Percentiles rank a stretch among this genome's conserved stretches.
Evolutionary conservation across 2,113 vertebrate species (phyloP).

Genomic region (Aptenodytes forsteri): DNA sequence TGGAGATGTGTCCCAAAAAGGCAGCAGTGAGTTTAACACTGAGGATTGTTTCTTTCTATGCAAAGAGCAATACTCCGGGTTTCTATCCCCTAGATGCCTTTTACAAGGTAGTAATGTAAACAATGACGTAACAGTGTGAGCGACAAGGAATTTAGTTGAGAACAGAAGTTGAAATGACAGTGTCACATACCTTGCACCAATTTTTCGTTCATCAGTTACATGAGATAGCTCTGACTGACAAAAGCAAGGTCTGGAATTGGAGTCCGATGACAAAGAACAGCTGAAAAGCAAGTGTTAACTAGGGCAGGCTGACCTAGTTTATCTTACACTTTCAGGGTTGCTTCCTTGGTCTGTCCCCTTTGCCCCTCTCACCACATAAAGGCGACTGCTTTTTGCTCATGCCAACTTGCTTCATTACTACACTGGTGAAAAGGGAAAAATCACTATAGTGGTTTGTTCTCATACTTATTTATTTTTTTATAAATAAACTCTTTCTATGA

Average conservation of each 20-base stretch:
- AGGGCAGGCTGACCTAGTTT: background rate
- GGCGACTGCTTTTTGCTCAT: background rate
- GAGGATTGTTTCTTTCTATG: background rate
- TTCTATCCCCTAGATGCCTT: background rate
- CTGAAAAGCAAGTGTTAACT: background rate
- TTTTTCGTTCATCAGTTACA: background rate
- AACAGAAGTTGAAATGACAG: background rate
- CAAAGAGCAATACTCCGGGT: background rate
- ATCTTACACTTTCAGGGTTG: background rate
- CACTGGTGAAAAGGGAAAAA: background rate
- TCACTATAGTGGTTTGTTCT: background rate
- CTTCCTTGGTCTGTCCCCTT: background rate
- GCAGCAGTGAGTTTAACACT: background rate
- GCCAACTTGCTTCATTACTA: background rate
- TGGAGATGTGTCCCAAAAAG: background rate
- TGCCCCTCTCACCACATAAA: background rate
- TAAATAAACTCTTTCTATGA: background rate
- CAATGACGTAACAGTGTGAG: background rate
- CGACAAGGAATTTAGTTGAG: background rate
- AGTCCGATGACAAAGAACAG: background rate
- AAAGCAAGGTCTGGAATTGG: background rate
- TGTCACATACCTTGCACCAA: background rate
- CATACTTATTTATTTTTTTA: background rate
- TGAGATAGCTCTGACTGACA: background rate
- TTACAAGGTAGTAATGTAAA: conserved; percentile 3